Evolutionary conservation across 2,888 invertebrate genomes (phyloP), one percentile per base, ranked within the genome.

Genomic region (Callyntrura guangdongensis): DNA sequence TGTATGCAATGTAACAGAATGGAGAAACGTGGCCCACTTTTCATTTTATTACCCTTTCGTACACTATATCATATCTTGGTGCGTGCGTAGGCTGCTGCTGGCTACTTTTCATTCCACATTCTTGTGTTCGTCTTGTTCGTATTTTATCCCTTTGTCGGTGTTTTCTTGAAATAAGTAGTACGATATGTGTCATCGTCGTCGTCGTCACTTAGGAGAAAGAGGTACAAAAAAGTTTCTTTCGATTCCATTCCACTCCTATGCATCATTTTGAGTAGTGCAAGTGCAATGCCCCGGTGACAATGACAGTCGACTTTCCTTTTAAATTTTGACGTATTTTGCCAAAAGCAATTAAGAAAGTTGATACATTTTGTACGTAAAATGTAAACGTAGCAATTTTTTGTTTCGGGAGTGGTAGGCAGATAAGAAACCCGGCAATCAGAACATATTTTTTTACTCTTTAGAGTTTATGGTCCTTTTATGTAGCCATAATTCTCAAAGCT

Each of bases 11-110:
- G 20, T 11, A 47, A 11, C 72, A 74, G 49, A 74, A 74, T 74
- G 79, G 72, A 85, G 49, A 59, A 85, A 79, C 67, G 11, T 79
- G 86, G 67, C 86, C 86, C 79, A 86, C 86, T 86, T 86, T 79
- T 86, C 27, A 27, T 61, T 67, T 79, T 86, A 79, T 79, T 86
- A 53, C 86, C 86, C 59, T 86, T 86, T 86, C 85, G 74, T 74
- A 84, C 83, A 36, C 12, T 25, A 20, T 47, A 49, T 22, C 49
- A 74, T 74, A 36, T 36, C 36, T 36, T 49, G 14, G 49, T 49
- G 47, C 49, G 74, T 49, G 74, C 49, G 74, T 74, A 74, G 49
- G 74, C 74, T 74, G 74, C 69, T 69, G 36, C 74, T 74, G 74
- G 74, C 74, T 47, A 74, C 74, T 74, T 45, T 74, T 74, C 49